Percentiles rank a stretch among this genome's conserved stretches.
Conservation (phyloP, 2,113 vertebrate genomes). For the Anthoscopus minutus region DNA sequence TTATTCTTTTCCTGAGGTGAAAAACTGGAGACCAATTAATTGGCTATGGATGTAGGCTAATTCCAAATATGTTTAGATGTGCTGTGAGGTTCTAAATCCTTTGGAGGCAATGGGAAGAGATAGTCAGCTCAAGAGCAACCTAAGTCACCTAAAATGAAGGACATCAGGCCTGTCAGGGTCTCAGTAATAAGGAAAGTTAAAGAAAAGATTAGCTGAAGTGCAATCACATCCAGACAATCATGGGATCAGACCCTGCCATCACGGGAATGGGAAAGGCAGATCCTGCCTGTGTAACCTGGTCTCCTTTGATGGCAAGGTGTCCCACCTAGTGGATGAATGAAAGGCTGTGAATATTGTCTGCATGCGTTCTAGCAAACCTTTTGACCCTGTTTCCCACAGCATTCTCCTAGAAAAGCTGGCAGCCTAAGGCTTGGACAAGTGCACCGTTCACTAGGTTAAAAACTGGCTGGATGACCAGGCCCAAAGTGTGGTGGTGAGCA, state of each 20-base stretch:
- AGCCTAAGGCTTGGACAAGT: neutral
- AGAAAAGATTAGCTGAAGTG: neutral
- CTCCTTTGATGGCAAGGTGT: neutral
- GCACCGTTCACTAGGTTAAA: neutral
- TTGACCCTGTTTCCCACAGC: neutral
- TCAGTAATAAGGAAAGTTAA: neutral
- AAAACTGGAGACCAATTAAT: neutral
- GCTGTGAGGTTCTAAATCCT: neutral
- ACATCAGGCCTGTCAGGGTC: neutral
- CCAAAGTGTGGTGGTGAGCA: neutral
- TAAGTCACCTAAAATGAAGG: neutral
- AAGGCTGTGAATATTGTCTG: neutral
- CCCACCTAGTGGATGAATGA: no score
- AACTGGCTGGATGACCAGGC: neutral
- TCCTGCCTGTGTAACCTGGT: neutral
- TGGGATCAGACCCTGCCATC: neutral
- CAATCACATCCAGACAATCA: neutral
- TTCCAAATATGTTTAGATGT: neutral
- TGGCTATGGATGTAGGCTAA: neutral
- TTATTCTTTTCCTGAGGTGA: neutral
- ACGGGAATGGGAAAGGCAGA: fast-evolving
- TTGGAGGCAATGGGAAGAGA: neutral
- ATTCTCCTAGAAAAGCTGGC: neutral
- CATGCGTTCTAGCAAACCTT: neutral
- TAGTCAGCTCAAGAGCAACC: neutral